These are phyloP conservation scores for Mythimna pallens DNA, from an alignment of 2,888 invertebrate species.

Conservation along the genomic window DNA sequence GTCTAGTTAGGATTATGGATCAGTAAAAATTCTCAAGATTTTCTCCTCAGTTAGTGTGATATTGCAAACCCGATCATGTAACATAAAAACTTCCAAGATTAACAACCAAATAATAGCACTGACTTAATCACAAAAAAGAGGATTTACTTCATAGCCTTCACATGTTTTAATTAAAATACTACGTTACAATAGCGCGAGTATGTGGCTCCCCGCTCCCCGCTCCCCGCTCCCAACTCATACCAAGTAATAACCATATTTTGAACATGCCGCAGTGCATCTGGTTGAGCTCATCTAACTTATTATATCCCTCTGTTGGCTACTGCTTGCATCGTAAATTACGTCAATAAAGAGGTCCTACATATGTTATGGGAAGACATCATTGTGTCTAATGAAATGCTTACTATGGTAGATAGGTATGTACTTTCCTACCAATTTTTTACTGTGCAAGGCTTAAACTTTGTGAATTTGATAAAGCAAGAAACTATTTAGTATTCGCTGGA, in stretches of 20 bases:
- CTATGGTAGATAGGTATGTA: background rate
- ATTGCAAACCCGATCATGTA: too few relatives aligned
- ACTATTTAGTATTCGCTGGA: background rate
- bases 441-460: too few relatives aligned
- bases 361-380: slow-evolving; percentile 33
- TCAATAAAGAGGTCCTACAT: slow-evolving; percentile 59
- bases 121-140: too few relatives aligned
- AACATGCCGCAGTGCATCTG: slow-evolving; percentile 77
- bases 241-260: slow-evolving; percentile 71
- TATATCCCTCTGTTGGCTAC: slow-evolving; percentile 66
- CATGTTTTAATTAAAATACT: background rate
- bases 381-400: slow-evolving; percentile 31
- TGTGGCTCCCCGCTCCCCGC: slow-evolving; percentile 27
- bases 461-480: too few relatives aligned
- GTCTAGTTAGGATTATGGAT: too few relatives aligned
- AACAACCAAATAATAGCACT: too few relatives aligned
- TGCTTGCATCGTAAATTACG: slow-evolving; percentile 65
- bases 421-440: background rate
- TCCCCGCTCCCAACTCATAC: slow-evolving; percentile 50
- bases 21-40: too few relatives aligned
- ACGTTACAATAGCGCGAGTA: background rate
- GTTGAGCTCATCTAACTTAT: slow-evolving; percentile 73
- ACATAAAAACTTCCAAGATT: too few relatives aligned
- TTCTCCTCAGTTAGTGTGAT: too few relatives aligned
- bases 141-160: background rate